phyloP scores from a whole-genome alignment of 1,140 invertebrate genomes.

The Antheraea pernyi region DNA sequence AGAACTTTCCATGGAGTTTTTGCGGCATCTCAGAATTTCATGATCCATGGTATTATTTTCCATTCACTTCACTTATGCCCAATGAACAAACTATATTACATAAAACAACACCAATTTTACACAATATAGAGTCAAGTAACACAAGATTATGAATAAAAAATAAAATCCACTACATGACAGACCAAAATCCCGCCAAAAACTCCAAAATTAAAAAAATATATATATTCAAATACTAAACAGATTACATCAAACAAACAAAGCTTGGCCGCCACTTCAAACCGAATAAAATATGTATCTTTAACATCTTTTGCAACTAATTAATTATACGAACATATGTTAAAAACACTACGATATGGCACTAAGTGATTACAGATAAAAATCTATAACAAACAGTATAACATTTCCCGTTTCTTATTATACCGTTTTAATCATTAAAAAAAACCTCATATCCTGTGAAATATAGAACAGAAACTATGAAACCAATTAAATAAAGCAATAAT shows the following conservation, averaged over 20 bases:
- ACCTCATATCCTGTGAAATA: conserved; percentile 34
- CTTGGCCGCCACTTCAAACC: background rate
- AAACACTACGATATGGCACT: conserved; percentile 1
- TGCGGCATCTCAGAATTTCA: too few species aligned
- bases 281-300: conserved; percentile 2
- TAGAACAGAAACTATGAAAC: conserved; percentile 30
- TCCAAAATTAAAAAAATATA: too few species aligned
- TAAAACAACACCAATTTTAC: too few species aligned
- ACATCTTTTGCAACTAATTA: conserved; percentile 3
- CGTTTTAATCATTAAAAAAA: conserved; percentile 25
- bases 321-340: background rate
- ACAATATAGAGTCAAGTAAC: too few species aligned
- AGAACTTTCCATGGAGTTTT: too few species aligned
- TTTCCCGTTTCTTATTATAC: background rate
- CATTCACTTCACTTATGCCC: too few species aligned
- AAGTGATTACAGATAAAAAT: conserved; percentile 5
- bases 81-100: too few species aligned
- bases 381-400: background rate
- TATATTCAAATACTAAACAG: background rate
- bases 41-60: too few species aligned
- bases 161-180: too few species aligned
- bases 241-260: background rate
- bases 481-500: conserved; percentile 37
- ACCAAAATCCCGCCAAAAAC: too few species aligned
- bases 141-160: too few species aligned